These are phyloP conservation scores for Pontoporia blainvillei DNA, from an alignment of 2,113 vertebrate genomes.

Conservation along the genomic window DNA sequence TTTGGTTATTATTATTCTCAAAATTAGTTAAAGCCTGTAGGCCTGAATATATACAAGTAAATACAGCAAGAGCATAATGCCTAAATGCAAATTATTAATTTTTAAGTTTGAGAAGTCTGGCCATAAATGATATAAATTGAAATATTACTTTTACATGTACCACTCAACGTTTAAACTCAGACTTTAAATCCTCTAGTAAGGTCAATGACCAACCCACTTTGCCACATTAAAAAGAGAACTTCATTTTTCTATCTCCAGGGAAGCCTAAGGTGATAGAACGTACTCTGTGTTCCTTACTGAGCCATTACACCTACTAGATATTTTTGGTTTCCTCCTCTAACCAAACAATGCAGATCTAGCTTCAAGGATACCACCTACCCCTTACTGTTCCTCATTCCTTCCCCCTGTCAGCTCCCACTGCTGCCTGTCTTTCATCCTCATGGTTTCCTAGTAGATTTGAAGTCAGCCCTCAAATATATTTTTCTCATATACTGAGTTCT, in stretches of 20 bases:
- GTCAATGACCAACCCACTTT: background rate
- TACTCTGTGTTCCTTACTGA: background rate
- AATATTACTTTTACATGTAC: background rate
- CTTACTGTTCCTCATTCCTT: background rate
- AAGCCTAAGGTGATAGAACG: background rate
- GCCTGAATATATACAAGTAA: background rate
- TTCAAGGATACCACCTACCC: background rate
- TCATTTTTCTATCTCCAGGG: background rate
- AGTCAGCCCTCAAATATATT: background rate
- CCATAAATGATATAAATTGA: background rate
- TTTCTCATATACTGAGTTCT: background rate
- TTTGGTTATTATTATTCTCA: background rate
- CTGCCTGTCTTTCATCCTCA: background rate
- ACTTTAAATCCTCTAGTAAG: background rate
- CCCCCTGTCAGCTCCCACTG: background rate
- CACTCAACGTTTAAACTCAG: background rate
- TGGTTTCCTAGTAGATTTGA: background rate
- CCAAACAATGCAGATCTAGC: background rate
- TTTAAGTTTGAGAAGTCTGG: background rate
- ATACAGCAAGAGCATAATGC: background rate
- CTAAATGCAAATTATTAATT: background rate
- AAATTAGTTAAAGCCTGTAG: background rate
- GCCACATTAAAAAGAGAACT: background rate
- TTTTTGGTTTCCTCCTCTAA: background rate
- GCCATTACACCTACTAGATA: background rate